A percentile compares a stretch with the other conserved stretches of the same genome.
Conservation (phyloP, 2,888 invertebrate genomes). For the Andrena trimmerana region DNA sequence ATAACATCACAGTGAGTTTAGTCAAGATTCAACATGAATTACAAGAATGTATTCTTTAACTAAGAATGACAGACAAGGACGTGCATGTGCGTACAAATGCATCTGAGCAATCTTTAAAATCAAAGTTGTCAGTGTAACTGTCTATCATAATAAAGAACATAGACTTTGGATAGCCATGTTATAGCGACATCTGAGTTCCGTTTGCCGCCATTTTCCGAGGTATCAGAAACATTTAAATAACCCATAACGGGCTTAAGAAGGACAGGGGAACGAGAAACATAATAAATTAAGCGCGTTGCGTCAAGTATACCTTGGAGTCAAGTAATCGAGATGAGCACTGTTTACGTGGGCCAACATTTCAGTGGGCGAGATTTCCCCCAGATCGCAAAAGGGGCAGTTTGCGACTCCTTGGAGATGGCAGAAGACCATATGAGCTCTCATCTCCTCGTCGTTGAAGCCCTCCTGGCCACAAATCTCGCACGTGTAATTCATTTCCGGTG, state of each 20-base stretch:
- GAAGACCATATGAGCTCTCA: constrained; percentile 92
- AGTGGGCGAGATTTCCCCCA: constrained; percentile 90
- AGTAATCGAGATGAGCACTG: constrained; percentile 93
- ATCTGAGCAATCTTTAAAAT: no score
- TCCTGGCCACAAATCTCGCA: constrained; percentile 96
- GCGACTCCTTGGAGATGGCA: constrained; percentile 92
- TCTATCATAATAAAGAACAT: background rate
- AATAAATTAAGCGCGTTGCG: background rate
- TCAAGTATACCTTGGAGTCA: constrained; percentile 87
- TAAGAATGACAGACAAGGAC: no score
- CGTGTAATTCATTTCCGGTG: constrained; percentile 88
- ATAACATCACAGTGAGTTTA: background rate
- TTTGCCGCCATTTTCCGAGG: constrained; percentile 48
- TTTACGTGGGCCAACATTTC: constrained; percentile 93
- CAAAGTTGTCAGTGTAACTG: no score
- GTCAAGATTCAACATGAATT: background rate
- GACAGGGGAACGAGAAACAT: background rate
- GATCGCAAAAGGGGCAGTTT: constrained; percentile 93
- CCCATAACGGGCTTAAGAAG: background rate
- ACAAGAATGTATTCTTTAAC: background rate
- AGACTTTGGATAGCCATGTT: constrained; percentile 19
- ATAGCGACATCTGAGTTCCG: constrained; percentile 52
- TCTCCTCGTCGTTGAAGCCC: constrained; percentile 91
- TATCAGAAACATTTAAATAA: constrained; percentile 30
- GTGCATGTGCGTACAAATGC: no score